A percentile compares a stretch with the other conserved stretches of the same genome.
Evolutionary conservation across 2,888 invertebrate species (phyloP).

Genomic region (Alloplasta piceator): DNA sequence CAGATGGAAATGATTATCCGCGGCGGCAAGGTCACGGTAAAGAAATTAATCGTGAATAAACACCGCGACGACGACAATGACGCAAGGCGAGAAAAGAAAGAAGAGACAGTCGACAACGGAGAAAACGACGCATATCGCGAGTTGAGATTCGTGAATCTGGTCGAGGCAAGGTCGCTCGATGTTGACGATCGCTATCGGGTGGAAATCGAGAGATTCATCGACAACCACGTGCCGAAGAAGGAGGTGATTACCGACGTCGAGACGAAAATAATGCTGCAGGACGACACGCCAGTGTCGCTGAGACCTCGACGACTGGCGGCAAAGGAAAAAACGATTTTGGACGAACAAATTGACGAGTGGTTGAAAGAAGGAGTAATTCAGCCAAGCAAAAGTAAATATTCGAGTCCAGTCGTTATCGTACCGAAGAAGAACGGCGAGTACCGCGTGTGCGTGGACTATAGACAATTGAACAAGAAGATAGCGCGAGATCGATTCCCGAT

Average conservation of each 20-base stretch:
- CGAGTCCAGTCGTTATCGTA: conserved; percentile 9
- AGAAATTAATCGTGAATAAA: conserved; percentile 47
- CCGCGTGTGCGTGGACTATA: conserved; percentile 67
- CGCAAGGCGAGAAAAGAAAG: not conserved
- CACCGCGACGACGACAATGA: conserved; percentile 20
- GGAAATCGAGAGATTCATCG: conserved; percentile 52
- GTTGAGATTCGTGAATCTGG: conserved; percentile 36
- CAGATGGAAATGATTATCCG: conserved; percentile 33
- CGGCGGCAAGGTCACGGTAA: conserved; percentile 24
- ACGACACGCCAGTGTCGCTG: conserved; percentile 62
- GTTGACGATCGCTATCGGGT: conserved; percentile 5
- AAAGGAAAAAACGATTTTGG: conserved; percentile 4
- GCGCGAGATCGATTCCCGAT: conserved; percentile 68
- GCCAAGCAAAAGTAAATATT: conserved; percentile 21
- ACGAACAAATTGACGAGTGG: conserved; percentile 25
- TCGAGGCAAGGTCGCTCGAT: not conserved
- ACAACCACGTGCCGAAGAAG: conserved; percentile 67
- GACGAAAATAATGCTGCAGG: conserved; percentile 72
- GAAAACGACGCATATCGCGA: conserved; percentile 42
- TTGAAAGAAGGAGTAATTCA: not conserved
- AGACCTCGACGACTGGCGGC: conserved; percentile 26
- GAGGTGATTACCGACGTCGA: conserved; percentile 67
- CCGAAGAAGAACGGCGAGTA: conserved; percentile 22
- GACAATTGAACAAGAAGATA: conserved; percentile 65
- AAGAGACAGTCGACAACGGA: not conserved